phyloP scores from a whole-genome alignment of 2,888 invertebrate species.

The Leptopilina myrica region DNA sequence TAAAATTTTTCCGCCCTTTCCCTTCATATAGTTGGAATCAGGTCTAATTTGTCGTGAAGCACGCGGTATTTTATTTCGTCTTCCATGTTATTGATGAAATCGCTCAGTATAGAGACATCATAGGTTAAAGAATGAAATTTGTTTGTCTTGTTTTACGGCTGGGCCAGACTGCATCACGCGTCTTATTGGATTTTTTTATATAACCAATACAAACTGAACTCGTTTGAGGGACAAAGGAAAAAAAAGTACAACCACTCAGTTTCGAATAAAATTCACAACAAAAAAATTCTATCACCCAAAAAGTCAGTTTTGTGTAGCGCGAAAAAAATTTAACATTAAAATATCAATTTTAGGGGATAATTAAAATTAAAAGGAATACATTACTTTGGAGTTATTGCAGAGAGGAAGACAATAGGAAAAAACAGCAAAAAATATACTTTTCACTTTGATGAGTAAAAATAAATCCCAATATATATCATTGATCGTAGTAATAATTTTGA shows the following conservation, averaged over 20 bases:
- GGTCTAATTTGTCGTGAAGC: slow-evolving; percentile 3
- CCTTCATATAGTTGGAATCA: too few species aligned
- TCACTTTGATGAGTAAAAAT: too few species aligned
- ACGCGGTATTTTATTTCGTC: slow-evolving; percentile 24
- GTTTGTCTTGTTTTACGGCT: slow-evolving; percentile 75
- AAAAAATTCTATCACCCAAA: background rate
- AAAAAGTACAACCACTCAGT: slow-evolving; percentile 22
- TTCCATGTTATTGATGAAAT: slow-evolving; percentile 21
- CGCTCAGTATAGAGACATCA: slow-evolving; percentile 45
- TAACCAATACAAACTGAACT: slow-evolving; percentile 54
- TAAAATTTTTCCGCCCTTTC: too few species aligned
- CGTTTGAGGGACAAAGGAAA: slow-evolving; percentile 43
- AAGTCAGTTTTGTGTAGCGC: background rate
- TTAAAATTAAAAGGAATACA: too few species aligned
- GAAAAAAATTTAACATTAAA: too few species aligned
- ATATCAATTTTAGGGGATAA: too few species aligned
- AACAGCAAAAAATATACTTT: too few species aligned
- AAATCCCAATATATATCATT: too few species aligned
- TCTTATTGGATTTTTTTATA: slow-evolving; percentile 74
- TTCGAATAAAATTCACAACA: background rate
- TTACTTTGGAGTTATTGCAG: too few species aligned
- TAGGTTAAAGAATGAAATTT: slow-evolving; percentile 69
- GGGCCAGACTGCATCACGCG: slow-evolving; percentile 70
- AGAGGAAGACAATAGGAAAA: too few species aligned
- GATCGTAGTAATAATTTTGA: too few species aligned